A percentile compares a stretch with the other conserved stretches of the same genome.
Evolutionary conservation across 2,113 vertebrate species (phyloP).

Genomic region (Camelus bactrianus): DNA sequence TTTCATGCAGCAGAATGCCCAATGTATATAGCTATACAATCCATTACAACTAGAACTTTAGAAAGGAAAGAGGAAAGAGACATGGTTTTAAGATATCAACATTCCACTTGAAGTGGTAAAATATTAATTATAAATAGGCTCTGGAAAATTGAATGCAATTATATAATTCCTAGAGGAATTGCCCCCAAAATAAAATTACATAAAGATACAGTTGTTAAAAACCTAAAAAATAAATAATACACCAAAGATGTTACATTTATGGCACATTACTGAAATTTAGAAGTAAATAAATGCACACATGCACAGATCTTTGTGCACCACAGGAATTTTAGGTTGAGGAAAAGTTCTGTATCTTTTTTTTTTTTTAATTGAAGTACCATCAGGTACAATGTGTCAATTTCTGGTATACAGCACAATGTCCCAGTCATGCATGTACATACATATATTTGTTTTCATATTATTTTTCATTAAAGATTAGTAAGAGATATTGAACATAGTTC

Average conservation of each 20-base stretch:
- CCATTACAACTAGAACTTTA: neutral
- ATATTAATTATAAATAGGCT: neutral
- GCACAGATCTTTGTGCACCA: neutral
- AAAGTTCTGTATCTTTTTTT: neutral
- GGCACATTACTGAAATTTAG: neutral
- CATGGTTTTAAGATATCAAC: neutral
- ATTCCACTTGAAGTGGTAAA: neutral
- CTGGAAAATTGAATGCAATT: neutral
- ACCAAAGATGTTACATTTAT: conserved; percentile 5
- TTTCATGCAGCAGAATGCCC: neutral
- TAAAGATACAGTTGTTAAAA: neutral
- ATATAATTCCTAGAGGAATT: neutral
- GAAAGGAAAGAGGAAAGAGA: neutral
- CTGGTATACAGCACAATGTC: too few relatives aligned
- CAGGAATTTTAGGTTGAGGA: neutral
- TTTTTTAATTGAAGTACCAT: too few relatives aligned
- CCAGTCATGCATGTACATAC: too few relatives aligned
- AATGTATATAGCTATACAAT: neutral
- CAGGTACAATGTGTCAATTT: too few relatives aligned
- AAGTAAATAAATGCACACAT: neutral
- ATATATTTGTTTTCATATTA: too few relatives aligned
- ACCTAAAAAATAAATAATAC: neutral
- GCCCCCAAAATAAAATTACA: neutral
- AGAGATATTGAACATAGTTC: too few relatives aligned
- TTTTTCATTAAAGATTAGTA: too few relatives aligned